Percentiles rank a stretch among this genome's conserved stretches.
These are phyloP conservation scores for Plectrocnemia conspersa DNA, from an alignment of 1,140 invertebrate genomes.

Conservation along the genomic window DNA sequence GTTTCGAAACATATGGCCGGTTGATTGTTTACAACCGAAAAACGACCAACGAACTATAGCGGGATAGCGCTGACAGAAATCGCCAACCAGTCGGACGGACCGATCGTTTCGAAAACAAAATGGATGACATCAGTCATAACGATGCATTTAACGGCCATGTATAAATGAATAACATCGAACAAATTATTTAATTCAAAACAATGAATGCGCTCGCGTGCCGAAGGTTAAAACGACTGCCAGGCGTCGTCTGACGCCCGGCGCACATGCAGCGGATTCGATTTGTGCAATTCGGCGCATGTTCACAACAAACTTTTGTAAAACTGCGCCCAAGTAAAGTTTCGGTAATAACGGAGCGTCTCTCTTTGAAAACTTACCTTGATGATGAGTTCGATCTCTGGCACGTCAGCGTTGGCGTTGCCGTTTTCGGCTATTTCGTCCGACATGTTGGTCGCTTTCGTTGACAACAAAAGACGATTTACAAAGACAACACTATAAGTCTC, in stretches of 20 bases:
- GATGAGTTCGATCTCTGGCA: conserved; percentile 74
- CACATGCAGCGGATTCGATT: neutral
- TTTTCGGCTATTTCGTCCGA: conserved; percentile 55
- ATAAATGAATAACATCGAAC: too few relatives aligned
- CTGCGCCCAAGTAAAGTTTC: too few relatives aligned
- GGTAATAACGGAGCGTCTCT: neutral
- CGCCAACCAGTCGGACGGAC: conserved; percentile 19
- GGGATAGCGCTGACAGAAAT: conserved; percentile 23
- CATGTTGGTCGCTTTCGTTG: conserved; percentile 39
- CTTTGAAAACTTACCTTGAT: conserved; percentile 60
- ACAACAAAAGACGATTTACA: conserved; percentile 19
- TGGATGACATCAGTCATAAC: neutral
- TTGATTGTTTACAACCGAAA: conserved; percentile 28
- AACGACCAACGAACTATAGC: conserved; percentile 24
- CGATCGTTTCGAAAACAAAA: neutral
- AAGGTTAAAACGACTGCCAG: neutral
- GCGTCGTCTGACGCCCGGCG: neutral
- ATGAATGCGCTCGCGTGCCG: neutral
- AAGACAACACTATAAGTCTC: neutral
- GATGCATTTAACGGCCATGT: neutral
- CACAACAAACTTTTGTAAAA: too few relatives aligned
- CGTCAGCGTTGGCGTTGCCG: conserved; percentile 62
- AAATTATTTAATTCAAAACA: neutral
- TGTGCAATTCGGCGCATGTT: neutral
- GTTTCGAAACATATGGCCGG: too few relatives aligned